Percentiles rank a stretch among this genome's conserved stretches.
These are phyloP conservation scores for Gryllus longicercus DNA, from an alignment of 2,888 invertebrate species.

Conservation along the genomic window DNA sequence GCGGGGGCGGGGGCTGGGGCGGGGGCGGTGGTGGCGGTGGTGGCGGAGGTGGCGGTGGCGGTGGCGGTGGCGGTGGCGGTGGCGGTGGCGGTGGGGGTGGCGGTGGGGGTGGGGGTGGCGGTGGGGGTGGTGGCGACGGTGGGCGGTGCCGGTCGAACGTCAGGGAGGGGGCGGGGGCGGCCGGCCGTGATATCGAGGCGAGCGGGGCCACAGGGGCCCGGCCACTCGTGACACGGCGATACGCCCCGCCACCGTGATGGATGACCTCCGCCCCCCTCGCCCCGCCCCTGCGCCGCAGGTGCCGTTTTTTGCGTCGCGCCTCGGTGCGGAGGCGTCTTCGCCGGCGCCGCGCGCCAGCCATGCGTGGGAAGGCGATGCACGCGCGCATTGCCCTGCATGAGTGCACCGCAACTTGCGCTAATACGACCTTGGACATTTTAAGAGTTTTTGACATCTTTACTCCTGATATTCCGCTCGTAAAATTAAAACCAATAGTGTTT, in stretches of 20 bases:
- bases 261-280: not conserved
- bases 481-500: no score
- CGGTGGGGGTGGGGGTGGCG: not conserved
- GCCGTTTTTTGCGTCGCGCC: no score
- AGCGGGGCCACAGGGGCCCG: not conserved
- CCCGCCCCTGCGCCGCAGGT: no score
- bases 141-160: not conserved
- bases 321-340: no score
- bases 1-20: not conserved
- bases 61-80: not conserved
- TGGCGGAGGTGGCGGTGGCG: not conserved
- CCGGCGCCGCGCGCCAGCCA: no score
- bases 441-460: no score
- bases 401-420: no score
- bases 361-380: no score
- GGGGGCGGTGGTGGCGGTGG: not conserved
- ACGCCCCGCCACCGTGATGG: not conserved
- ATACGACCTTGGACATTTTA: no score
- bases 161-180: not conserved
- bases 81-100: not conserved
- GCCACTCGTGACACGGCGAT: conserved; percentile 9
- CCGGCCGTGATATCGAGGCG: not conserved
- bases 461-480: no score
- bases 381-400: no score
- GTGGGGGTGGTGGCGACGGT: not conserved